A percentile compares a stretch with the other conserved stretches of the same genome.
These are phyloP conservation scores for Amphilophus citrinellus DNA, from an alignment of 2,113 vertebrate genomes.

Conservation along the genomic window DNA sequence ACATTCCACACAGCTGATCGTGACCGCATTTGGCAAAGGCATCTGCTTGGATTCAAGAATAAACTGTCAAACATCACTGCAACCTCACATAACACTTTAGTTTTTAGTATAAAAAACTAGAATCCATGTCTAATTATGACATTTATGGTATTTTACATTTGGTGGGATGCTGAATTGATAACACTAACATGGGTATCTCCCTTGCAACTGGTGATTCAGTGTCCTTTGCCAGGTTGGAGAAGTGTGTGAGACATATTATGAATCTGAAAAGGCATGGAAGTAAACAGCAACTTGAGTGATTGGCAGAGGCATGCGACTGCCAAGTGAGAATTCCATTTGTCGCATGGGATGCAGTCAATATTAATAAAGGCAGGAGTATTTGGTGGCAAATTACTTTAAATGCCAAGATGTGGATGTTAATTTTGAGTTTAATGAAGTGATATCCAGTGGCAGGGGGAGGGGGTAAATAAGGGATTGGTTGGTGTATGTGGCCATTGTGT, in stretches of 20 bases:
- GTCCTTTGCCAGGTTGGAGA: not conserved
- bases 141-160: not conserved
- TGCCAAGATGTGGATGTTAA: slow-evolving; percentile 1
- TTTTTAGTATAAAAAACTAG: not conserved
- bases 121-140: not conserved
- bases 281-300: not conserved
- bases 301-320: not conserved
- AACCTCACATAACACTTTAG: not conserved
- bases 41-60: not conserved
- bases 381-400: slow-evolving; percentile 4
- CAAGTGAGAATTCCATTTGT: not conserved
- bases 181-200: not conserved
- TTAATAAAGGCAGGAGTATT: not conserved
- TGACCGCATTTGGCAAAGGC: not conserved
- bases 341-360: not conserved
- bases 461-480: not conserved
- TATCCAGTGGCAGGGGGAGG: not conserved
- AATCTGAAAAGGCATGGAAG: not conserved
- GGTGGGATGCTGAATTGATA: not conserved
- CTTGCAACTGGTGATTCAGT: not conserved
- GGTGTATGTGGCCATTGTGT: not conserved
- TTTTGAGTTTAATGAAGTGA: slow-evolving; percentile 18
- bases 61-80: not conserved
- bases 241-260: not conserved
- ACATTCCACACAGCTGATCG: too few relatives aligned